Conservation (phyloP, 2,113 vertebrate genomes). For the Spizaetus ornatus region DNA sequence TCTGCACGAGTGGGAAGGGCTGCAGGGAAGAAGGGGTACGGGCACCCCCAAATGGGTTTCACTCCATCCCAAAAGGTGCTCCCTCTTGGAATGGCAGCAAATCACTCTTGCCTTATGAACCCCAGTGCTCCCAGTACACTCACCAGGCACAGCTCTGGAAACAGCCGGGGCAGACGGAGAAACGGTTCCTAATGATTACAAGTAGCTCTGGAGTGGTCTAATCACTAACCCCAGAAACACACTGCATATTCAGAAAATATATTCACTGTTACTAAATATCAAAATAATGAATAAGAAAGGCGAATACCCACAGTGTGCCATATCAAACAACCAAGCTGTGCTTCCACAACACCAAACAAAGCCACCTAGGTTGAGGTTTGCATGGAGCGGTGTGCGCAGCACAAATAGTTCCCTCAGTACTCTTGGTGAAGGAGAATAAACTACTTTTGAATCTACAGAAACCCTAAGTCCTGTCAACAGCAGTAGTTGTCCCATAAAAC, state of each 20-base stretch:
- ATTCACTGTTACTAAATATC: neutral
- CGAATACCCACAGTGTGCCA: neutral
- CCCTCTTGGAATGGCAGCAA: neutral
- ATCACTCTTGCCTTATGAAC: neutral
- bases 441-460: neutral
- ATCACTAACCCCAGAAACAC: neutral
- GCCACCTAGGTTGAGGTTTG: neutral
- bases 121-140: neutral
- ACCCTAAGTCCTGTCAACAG: neutral
- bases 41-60: neutral
- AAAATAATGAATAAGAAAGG: neutral
- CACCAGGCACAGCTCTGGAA: neutral
- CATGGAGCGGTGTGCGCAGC: fast-evolving
- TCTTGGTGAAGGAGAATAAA: neutral
- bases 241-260: neutral
- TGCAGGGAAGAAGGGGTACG: neutral
- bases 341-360: neutral
- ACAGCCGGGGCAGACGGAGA: neutral
- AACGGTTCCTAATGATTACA: neutral
- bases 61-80: neutral
- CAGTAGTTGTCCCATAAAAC: neutral
- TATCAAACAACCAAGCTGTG: neutral
- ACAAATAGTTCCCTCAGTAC: neutral
- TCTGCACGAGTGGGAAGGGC: neutral
- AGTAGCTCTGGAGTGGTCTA: neutral